A percentile compares a stretch with the other conserved stretches of the same genome.
Evolutionary conservation across 2,888 invertebrate genomes (phyloP).

Genomic region (Drosophila barbarae): DNA sequence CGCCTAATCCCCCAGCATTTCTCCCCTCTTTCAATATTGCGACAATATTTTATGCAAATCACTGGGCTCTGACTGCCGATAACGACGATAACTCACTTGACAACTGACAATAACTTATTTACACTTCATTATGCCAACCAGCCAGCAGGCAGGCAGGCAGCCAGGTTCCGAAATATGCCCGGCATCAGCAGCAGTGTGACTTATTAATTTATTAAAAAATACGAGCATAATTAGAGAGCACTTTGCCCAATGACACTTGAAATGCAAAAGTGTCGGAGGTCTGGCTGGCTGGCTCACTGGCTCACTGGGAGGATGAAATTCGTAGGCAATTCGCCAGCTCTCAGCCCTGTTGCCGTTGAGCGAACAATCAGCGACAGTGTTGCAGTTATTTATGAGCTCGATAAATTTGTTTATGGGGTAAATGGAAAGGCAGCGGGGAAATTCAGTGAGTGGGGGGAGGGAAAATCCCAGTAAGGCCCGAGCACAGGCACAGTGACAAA

Average conservation of each 20-base stretch:
- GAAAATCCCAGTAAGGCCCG: not conserved
- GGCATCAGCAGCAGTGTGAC: slow-evolving; percentile 60
- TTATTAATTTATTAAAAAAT: slow-evolving; percentile 74
- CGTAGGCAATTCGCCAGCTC: slow-evolving; percentile 5
- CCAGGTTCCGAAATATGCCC: slow-evolving; percentile 56
- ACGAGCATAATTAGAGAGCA: slow-evolving; percentile 73
- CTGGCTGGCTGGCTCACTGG: not conserved
- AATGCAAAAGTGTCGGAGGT: slow-evolving; percentile 53
- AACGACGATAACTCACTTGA: slow-evolving; percentile 71
- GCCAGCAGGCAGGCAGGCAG: slow-evolving; percentile 4
- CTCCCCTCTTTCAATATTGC: slow-evolving; percentile 28
- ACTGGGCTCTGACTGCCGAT: slow-evolving; percentile 55
- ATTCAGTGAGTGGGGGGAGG: not conserved
- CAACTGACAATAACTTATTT: slow-evolving; percentile 75
- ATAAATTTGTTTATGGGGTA: slow-evolving; percentile 70
- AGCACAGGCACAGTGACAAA: slow-evolving; percentile 21
- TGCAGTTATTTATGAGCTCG: slow-evolving; percentile 75
- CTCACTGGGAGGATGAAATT: not conserved
- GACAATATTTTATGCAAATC: slow-evolving; percentile 74
- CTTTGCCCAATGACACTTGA: slow-evolving; percentile 74
- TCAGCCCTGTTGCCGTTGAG: slow-evolving; percentile 46
- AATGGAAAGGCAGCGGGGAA: slow-evolving; percentile 6
- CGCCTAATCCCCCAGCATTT: slow-evolving; percentile 25
- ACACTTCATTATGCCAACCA: slow-evolving; percentile 68
- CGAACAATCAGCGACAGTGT: slow-evolving; percentile 71